phyloP scores from a whole-genome alignment of 92 coral and sea anemone species.

The Zoanthus sansibaricus region DNA sequence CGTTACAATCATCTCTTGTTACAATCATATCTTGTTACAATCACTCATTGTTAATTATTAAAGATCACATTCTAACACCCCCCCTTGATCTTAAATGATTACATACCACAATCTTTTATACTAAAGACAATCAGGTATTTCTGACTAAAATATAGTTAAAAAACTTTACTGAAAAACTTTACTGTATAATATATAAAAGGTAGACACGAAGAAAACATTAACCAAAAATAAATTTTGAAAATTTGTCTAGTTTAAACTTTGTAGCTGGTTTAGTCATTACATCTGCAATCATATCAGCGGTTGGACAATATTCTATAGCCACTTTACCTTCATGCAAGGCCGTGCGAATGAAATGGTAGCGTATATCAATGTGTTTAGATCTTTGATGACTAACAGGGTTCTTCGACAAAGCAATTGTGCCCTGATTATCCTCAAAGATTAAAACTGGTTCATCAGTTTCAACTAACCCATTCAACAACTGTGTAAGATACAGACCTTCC shows the following conservation, averaged over 20 bases:
- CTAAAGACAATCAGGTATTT: neutral
- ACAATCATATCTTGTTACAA: neutral
- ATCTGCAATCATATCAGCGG: conserved; percentile 44
- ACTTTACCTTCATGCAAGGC: conserved; percentile 32
- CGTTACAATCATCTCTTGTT: neutral
- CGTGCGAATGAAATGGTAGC: conserved; percentile 50
- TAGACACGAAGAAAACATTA: neutral
- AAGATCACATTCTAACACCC: conserved; percentile 8
- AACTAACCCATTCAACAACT: conserved; percentile 18
- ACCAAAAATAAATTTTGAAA: conserved; percentile 16
- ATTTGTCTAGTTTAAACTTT: conserved; percentile 25
- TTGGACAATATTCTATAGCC: conserved; percentile 41
- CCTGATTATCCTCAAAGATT: conserved; percentile 1
- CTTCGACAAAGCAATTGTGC: neutral
- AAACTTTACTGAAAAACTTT: neutral
- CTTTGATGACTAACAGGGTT: neutral
- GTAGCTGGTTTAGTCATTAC: conserved; percentile 45
- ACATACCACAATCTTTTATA: neutral
- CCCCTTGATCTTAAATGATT: neutral
- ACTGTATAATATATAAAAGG: neutral
- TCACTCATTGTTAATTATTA: neutral
- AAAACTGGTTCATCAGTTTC: conserved; percentile 31
- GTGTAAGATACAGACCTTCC: conserved; percentile 51
- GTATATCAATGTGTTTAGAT: conserved; percentile 56
- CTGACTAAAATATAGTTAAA: neutral